phyloP scores from a whole-genome alignment of 2,113 vertebrate species.

The Lepisosteus oculatus region DNA sequence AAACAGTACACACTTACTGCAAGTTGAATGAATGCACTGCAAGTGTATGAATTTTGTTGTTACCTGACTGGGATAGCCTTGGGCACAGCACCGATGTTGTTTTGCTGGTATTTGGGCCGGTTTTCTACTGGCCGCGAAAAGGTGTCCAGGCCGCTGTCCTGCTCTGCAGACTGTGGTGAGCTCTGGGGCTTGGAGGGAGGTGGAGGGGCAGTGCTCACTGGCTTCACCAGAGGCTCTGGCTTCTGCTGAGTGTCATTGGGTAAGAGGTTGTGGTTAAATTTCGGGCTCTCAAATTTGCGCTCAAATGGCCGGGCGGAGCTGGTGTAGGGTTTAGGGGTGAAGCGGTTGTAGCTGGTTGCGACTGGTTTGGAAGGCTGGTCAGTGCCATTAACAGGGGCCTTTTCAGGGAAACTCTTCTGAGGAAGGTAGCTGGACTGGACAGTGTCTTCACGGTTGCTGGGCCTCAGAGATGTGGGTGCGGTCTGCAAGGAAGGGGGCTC shows the following conservation, averaged over 20 bases:
- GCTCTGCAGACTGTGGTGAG: constrained; percentile 77
- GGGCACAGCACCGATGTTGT: constrained; percentile 84
- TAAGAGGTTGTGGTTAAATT: constrained; percentile 97
- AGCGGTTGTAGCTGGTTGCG: constrained; percentile 73
- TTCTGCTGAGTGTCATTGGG: constrained; percentile 83
- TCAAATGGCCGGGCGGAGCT: constrained; percentile 84
- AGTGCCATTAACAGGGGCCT: constrained; percentile 71
- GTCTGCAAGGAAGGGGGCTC: constrained; percentile 67
- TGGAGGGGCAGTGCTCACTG: constrained; percentile 60
- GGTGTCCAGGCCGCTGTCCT: constrained; percentile 85
- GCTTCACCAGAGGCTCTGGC: constrained; percentile 71
- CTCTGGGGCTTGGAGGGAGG: constrained; percentile 70
- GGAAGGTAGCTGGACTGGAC: constrained; percentile 74
- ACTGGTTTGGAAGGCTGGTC: constrained; percentile 68
- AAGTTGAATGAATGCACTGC: neutral
- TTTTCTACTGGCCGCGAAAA: constrained; percentile 82
- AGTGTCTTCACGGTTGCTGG: constrained; percentile 76
- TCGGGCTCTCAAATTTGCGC: constrained; percentile 97
- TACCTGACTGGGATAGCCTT: constrained; percentile 95
- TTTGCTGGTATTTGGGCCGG: constrained; percentile 91
- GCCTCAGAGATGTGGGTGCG: constrained; percentile 71
- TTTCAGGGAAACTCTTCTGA: constrained; percentile 84
- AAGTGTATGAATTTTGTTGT: too few relatives aligned
- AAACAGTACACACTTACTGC: too few relatives aligned
- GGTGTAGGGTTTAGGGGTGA: constrained; percentile 81